phyloP scores from a whole-genome alignment of 2,113 vertebrate genomes.

The Eptatretus burgeri region DNA sequence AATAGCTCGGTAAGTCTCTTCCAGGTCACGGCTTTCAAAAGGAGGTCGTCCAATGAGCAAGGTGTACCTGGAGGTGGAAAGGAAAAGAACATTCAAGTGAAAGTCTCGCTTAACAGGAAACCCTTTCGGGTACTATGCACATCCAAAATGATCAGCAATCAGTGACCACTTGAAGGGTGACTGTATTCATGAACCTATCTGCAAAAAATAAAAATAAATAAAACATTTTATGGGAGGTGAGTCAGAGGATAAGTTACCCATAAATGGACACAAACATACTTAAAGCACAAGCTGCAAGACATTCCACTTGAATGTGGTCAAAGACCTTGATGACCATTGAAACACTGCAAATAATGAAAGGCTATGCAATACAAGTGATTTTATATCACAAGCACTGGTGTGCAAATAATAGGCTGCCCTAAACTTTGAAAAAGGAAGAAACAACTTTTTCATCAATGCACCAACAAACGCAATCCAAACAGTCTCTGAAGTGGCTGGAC shows the following conservation, averaged over 20 bases:
- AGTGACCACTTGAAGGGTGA: background rate
- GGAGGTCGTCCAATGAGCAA: slow-evolving; percentile 71
- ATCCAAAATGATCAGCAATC: background rate
- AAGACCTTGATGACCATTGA: too few relatives aligned
- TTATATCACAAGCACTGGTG: background rate
- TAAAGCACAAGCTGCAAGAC: too few relatives aligned
- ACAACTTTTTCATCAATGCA: background rate
- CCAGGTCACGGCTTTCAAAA: slow-evolving; percentile 78
- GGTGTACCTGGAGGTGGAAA: slow-evolving; percentile 36
- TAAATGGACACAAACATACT: too few relatives aligned
- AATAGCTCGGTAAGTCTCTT: slow-evolving; percentile 88
- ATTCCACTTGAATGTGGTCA: too few relatives aligned
- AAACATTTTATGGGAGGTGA: background rate
- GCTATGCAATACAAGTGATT: background rate
- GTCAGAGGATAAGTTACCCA: background rate
- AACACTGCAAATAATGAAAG: background rate
- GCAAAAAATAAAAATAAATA: background rate
- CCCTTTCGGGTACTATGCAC: background rate
- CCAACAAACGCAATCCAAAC: background rate
- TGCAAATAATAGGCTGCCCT: background rate
- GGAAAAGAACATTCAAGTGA: background rate
- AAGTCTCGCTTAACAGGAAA: background rate
- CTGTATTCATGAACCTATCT: background rate
- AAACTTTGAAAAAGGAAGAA: background rate
- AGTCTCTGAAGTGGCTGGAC: background rate